A percentile compares a stretch with the other conserved stretches of the same genome.
Evolutionary conservation across 2,888 invertebrate genomes (phyloP).

Genomic region (Phyto melanocephala): DNA sequence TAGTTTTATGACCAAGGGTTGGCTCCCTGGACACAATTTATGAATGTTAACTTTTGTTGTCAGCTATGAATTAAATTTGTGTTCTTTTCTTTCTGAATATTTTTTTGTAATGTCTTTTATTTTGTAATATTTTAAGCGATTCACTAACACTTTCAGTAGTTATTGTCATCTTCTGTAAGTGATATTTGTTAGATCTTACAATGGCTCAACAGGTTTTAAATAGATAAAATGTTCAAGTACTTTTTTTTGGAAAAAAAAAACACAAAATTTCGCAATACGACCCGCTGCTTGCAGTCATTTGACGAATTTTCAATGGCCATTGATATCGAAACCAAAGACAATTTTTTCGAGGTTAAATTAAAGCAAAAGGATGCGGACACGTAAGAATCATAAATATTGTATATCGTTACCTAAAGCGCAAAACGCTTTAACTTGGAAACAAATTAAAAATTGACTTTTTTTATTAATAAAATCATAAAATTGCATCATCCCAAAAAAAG

Average conservation of each 20-base stretch:
- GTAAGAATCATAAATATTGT: no score
- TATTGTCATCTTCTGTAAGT: conserved; percentile 57
- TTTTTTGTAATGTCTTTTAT: conserved; percentile 34
- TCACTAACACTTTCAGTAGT: conserved; percentile 60
- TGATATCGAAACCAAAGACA: conserved; percentile 38
- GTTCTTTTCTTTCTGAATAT: not conserved
- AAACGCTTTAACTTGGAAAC: no score
- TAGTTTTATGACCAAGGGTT: not conserved
- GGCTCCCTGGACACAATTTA: not conserved
- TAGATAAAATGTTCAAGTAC: conserved; percentile 24
- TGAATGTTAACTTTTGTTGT: not conserved
- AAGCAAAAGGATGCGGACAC: not conserved
- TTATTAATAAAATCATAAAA: no score
- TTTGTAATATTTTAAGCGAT: conserved; percentile 43
- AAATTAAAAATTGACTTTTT: conserved; percentile 17
- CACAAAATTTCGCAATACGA: not conserved
- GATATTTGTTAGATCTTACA: conserved; percentile 33
- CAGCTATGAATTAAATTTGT: conserved; percentile 9
- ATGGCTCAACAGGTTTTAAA: conserved; percentile 25
- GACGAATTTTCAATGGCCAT: conserved; percentile 23
- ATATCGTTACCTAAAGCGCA: no score
- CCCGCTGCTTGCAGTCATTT: conserved; percentile 21
- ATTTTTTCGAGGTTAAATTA: conserved; percentile 36
- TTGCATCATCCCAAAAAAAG: not conserved
- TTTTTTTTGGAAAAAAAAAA: conserved; percentile 8